Evolutionary conservation across 2,113 vertebrate species (phyloP).

Genomic region (Ceyx cyanopectus): DNA sequence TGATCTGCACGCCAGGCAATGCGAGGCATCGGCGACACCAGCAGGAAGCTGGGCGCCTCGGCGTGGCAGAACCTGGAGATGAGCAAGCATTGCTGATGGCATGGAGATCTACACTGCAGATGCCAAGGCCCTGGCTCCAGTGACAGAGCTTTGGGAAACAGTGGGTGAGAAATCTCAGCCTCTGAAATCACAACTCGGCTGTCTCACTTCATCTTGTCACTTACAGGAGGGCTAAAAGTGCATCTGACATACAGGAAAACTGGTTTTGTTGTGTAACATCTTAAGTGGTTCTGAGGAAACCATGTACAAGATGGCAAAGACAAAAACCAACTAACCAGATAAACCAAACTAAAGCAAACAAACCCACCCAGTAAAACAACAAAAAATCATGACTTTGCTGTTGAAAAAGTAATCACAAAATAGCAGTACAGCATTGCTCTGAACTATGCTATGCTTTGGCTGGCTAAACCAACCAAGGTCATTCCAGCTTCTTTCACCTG

Average conservation of each 20-base stretch:
- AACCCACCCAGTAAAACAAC: neutral
- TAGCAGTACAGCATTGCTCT: neutral
- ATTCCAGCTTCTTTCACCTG: neutral
- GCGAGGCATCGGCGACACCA: neutral
- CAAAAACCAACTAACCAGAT: neutral
- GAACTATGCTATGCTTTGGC: neutral
- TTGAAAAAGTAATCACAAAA: neutral
- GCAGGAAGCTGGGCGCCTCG: neutral
- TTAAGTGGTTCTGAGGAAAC: neutral
- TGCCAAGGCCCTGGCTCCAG: rapidly evolving
- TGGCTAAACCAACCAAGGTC: neutral
- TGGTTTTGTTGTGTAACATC: neutral
- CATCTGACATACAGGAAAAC: neutral
- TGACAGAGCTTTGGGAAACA: neutral
- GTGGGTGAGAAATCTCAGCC: neutral
- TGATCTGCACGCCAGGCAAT: neutral
- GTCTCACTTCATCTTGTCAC: neutral
- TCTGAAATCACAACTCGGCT: neutral
- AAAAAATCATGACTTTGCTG: neutral
- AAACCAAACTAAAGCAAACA: neutral
- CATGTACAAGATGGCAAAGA: neutral
- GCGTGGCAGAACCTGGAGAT: neutral
- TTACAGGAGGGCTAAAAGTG: neutral
- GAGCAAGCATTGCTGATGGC: rapidly evolving
- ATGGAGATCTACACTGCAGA: neutral